Base-by-base conservation (phyloP, 2,113 vertebrate species). In the Hippocampus comes region DNA sequence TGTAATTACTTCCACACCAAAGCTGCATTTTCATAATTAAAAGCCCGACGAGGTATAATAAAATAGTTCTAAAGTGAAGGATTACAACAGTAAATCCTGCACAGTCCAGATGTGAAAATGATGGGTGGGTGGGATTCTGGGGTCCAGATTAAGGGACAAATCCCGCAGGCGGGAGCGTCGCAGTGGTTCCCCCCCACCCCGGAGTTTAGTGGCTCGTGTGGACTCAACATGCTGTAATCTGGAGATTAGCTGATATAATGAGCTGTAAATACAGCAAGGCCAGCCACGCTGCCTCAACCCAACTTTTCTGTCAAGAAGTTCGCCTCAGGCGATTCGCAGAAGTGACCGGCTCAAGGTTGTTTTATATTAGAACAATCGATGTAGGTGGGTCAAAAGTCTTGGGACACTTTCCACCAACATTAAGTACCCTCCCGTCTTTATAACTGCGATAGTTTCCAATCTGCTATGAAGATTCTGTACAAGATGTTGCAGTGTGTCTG, bases 171-270 rank as follows among this genome's bases (percentile, higher is more conserved):
- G 72, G 38, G 61, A 73, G 61, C 73, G 30, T 59, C 74, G 61
- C 70, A 75, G 82, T 80, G 79, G 90, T 84, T 79, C 78, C 25
- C 73, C 30, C 76, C 78, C 25, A 72, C 34, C 30, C 75, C 56
- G 78, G 78, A 76, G 89, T 63, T 92, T 90, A 89, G 76, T 68
- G 77, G 82, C 84, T 83, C 78, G 87, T 90, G 91, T 91, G 84
- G 91, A 86, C 74, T 86, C 89, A 88, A 94, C 92, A 81, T 86
- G 88, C 91, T 92, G 92, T 93, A 93, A 93, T 93, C 92, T 91
- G 5, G 76, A 79, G 93, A 94, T 96, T 92, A 96, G 92, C 93
- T 92, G 92, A 89, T 86, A 94, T 94, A 94, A 95, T 94, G 92
- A 87, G 91, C 93, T 94, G 92, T 95, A 93, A 95, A 93, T 88